Base-by-base conservation (phyloP, 2,888 invertebrate genomes). In the Rotaria sp. region DNA sequence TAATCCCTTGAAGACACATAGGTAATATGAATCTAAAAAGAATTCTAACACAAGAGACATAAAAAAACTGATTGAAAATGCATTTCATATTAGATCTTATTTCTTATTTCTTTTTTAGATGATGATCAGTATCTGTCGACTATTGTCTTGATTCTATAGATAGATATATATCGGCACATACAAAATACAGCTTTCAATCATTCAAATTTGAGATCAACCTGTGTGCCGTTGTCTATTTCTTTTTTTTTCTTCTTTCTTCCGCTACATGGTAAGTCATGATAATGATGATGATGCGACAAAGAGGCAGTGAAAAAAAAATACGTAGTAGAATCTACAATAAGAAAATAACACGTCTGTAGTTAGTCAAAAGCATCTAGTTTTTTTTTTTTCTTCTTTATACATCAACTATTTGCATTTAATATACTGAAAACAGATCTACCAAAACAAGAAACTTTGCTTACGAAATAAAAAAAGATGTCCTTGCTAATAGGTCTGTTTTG, bases 131-230 rank as follows among this genome's bases (percentile, higher is more conserved):
- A 67, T 67, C 67, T 67, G 67, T 35, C 67, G 67, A 38, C 35
- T 67, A 67, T 67, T 67, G 35, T 67, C 67, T 67, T 67, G 35
- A 67, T 67, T 67, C 35, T 35, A 67, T 67, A 67, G 35, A 67
- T 35, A 67, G 67, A 67, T 35, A 67, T 21, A 67, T 59, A 59
- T 35, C 21, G 67, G 67, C 67, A 67, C 67, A 35, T 18, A 67
- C 18, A 67, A 18, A 38, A 35, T 18, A 67, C 67, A 18, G 1
- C 35, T 35, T 67, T 67, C 35, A 67, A 67, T 67, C 67, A 35
- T 67, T 67, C 35, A 67, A 67, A 30, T 67, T 67, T 21, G 35
- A 35, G 35, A 67, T 67, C 30, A 35, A 35, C 67, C 67, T 67
- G 67, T 59, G 59, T 67, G 35, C 67, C 67, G 35, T 35, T 67